phyloP scores from a whole-genome alignment of 23 tunicate species.

The Diplosoma virens region DNA sequence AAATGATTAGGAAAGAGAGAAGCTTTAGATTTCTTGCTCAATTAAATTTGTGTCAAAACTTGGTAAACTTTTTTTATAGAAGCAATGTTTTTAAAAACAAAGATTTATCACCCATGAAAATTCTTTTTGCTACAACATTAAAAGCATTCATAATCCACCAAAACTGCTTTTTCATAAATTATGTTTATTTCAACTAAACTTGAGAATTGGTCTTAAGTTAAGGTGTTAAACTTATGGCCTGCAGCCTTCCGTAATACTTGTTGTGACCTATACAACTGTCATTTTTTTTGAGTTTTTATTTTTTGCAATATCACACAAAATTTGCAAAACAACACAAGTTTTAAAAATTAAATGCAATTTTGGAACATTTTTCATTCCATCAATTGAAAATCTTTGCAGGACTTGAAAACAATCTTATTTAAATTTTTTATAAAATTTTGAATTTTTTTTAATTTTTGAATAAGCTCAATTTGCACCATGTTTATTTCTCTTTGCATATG shows the following conservation, averaged over 20 bases:
- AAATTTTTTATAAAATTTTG: neutral
- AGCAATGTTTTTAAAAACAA: neutral
- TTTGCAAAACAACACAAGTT: neutral
- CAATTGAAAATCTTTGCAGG: neutral
- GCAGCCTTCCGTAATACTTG: too few relatives aligned
- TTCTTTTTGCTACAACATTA: neutral
- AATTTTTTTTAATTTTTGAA: neutral
- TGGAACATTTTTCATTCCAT: neutral
- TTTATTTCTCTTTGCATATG: neutral
- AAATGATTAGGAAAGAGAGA: too few relatives aligned
- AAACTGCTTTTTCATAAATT: too few relatives aligned
- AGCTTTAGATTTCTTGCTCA: too few relatives aligned
- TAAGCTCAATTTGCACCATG: neutral
- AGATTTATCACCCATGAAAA: neutral
- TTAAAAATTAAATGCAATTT: neutral
- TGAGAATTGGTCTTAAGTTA: too few relatives aligned
- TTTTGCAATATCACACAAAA: too few relatives aligned
- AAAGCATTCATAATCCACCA: too few relatives aligned
- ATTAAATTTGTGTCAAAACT: too few relatives aligned
- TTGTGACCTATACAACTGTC: too few relatives aligned
- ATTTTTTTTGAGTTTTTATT: too few relatives aligned
- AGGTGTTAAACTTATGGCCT: too few relatives aligned
- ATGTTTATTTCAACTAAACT: too few relatives aligned
- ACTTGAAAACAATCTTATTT: neutral
- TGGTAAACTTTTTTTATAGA: neutral